Percentiles rank a stretch among this genome's conserved stretches.
phyloP scores from a whole-genome alignment of 2,888 invertebrate species.

The Temnothorax ravouxi region DNA sequence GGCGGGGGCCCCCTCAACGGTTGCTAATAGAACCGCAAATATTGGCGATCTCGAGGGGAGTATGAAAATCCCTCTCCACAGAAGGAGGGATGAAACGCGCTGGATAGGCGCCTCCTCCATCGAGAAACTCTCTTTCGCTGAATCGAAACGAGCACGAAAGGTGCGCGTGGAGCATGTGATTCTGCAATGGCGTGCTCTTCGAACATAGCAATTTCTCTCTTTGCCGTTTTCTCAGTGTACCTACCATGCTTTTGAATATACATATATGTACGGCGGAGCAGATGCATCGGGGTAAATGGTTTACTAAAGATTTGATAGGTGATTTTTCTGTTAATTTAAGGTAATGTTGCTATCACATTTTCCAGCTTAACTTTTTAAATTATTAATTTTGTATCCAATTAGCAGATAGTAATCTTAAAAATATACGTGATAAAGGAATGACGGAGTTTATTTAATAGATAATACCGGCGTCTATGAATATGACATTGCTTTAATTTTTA shows the following conservation, averaged over 20 bases:
- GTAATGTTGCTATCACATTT: too few species aligned
- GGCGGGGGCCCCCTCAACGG: conserved; percentile 47
- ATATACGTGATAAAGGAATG: background rate
- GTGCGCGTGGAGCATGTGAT: background rate
- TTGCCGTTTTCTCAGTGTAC: background rate
- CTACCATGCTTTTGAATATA: background rate
- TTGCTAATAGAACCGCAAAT: conserved; percentile 77
- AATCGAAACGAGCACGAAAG: conserved; percentile 10
- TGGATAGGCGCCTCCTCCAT: background rate
- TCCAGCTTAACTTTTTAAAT: background rate
- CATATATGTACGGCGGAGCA: background rate
- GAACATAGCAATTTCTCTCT: background rate
- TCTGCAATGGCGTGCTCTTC: background rate
- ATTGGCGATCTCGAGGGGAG: conserved; percentile 65
- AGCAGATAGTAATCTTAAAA: background rate
- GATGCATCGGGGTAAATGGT: background rate
- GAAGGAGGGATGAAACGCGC: background rate
- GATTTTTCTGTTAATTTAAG: background rate
- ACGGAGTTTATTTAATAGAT: background rate
- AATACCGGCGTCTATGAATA: background rate
- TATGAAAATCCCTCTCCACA: conserved; percentile 35
- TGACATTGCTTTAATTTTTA: background rate
- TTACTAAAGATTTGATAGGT: background rate
- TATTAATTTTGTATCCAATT: background rate
- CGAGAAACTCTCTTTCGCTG: conserved; percentile 20